Base-by-base conservation (phyloP, 2,888 invertebrate species). In the Deilephila elpenor region DNA sequence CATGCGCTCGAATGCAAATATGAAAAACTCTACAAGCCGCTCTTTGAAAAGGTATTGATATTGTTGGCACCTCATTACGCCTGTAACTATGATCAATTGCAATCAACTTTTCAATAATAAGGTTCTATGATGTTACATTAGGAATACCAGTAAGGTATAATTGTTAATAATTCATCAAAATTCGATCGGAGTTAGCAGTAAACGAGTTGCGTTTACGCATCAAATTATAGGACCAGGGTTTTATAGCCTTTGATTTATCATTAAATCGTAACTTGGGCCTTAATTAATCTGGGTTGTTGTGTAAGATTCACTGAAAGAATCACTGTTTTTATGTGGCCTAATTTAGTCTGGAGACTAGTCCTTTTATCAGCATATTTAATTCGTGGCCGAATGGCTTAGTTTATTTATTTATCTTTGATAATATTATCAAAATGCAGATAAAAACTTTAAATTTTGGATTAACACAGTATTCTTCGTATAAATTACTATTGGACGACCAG, bases 1-100 rank as follows among this genome's bases (percentile, higher is more conserved):
- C 99, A 99, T 88, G 96, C 96, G 32, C 95, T 99, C 72, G 99
- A 99, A 93, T 97, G 97, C 94, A 97, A 98, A 91, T 99, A 98
- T 89, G 97, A 98, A 85, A 96, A 96, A 80, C 92, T 97, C 80
- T 98, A 98, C 91, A 95, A 96, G 74, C 97, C 97, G 3, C 90
- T 97, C 62, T 97, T 97, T 91, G 97, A 74, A 70, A 74, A 74
- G 74, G 74, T 74, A 53, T 56, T 56, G 56, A 56, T 56, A n/a
- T n/a, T 6, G 17, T 56, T 56, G 5, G n/a, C 17, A 8, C 0
- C 17, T 51, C 44, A 37, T 70, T 53, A 56, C 6, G 17, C 53
- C 11, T 56, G 11, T 53, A 53, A 19, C 1, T 53, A 19, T n/a
- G 56, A 11, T 37, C 8, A 1, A 14, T 44, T 14, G 44, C 3